Evolutionary conservation across 2,797 vertebrate genomes (phyloP).

Genomic region (Xenentodon cancila): DNA sequence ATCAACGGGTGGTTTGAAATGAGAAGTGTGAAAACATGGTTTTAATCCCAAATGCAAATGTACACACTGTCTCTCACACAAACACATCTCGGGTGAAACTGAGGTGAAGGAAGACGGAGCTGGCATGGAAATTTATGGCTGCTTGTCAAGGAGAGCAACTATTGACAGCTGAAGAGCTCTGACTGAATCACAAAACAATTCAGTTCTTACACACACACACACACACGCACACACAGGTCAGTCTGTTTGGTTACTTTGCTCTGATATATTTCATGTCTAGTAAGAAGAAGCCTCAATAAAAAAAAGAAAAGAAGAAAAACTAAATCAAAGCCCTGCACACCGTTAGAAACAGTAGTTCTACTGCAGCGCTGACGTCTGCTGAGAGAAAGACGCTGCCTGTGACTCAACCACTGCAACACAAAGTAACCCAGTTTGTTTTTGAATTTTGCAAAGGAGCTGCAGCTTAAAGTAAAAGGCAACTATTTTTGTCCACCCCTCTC

Average conservation of each 20-base stretch:
- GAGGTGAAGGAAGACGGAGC: slow-evolving; percentile 29
- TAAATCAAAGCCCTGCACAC: not conserved
- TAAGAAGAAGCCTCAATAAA: not conserved
- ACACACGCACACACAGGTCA: slow-evolving; percentile 20
- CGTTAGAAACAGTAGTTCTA: slow-evolving; percentile 22
- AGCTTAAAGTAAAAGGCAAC: slow-evolving; percentile 11
- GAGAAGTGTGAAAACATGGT: not conserved
- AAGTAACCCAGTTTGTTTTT: slow-evolving; percentile 14
- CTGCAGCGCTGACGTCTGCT: slow-evolving; percentile 24
- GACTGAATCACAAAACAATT: slow-evolving; percentile 34
- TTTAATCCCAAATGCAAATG: not conserved
- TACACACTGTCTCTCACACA: not conserved
- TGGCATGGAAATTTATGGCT: slow-evolving; percentile 25
- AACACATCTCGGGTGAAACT: slow-evolving; percentile 29
- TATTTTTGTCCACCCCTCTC: no score
- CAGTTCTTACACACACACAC: slow-evolving; percentile 3
- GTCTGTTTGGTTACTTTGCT: not conserved
- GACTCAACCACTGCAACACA: slow-evolving; percentile 50
- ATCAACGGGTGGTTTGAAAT: not conserved
- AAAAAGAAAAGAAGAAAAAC: not conserved
- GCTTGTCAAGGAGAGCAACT: slow-evolving; percentile 31
- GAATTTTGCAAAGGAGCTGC: slow-evolving; percentile 1
- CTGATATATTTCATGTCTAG: not conserved
- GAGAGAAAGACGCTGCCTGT: slow-evolving; percentile 15
- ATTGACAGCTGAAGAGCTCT: slow-evolving; percentile 48